Conservation (phyloP, 2,113 vertebrate species). For the Oncorhynchus mykiss region DNA sequence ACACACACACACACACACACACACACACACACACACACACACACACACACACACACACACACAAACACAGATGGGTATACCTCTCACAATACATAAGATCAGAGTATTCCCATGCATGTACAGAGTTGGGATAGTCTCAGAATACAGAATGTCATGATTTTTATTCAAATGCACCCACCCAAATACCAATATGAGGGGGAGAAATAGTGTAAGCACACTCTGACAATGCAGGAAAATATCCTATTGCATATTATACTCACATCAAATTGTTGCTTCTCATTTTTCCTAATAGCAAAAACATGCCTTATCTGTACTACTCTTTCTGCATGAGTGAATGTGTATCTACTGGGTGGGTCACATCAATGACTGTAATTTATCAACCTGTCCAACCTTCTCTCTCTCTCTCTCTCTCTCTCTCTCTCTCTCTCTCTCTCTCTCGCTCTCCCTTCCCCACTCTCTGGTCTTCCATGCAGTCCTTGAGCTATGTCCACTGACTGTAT, state of each 20-base stretch:
- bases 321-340: slow-evolving; percentile 30
- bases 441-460: too few species aligned
- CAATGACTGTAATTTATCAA: slow-evolving; percentile 58
- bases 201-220: slow-evolving; percentile 35
- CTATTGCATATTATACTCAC: slow-evolving; percentile 44
- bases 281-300: slow-evolving; percentile 36
- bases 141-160: slow-evolving; percentile 24
- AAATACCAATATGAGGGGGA: slow-evolving; percentile 7
- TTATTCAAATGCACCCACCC: slow-evolving; percentile 12
- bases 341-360: slow-evolving; percentile 45
- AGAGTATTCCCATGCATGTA: neutral
- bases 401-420: slow-evolving; percentile 23
- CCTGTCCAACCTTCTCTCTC: slow-evolving; percentile 44
- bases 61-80: slow-evolving; percentile 19
- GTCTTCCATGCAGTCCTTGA: neutral
- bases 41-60: slow-evolving; percentile 10
- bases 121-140: slow-evolving; percentile 1
- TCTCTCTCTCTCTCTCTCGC: neutral
- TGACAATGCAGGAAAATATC: slow-evolving; percentile 43
- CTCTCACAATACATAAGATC: slow-evolving; percentile 13
- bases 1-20: neutral
- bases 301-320: slow-evolving; percentile 22
- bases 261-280: slow-evolving; percentile 40
- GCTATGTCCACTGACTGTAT: too few species aligned
- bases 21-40: too few species aligned